A percentile compares a stretch with the other conserved stretches of the same genome.
Conservation (phyloP, 2,888 invertebrate genomes). For the Tachina fera region DNA sequence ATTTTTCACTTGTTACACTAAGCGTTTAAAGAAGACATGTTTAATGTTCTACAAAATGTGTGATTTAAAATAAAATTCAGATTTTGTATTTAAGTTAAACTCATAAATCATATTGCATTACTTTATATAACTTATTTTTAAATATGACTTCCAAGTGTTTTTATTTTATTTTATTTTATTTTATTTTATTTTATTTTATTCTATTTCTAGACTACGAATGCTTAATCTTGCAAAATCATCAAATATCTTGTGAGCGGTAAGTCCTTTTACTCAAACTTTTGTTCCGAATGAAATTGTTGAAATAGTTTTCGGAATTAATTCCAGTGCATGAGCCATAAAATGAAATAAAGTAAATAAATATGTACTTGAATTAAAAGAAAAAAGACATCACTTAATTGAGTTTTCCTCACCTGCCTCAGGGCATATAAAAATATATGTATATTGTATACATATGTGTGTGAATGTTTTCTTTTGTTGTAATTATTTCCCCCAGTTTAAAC, state of each 20-base stretch:
- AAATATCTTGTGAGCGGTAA: constrained; percentile 9
- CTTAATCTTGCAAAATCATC: background rate
- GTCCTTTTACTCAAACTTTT: constrained; percentile 18
- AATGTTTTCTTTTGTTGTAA: constrained; percentile 21
- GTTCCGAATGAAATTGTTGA: background rate
- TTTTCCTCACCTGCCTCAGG: constrained; percentile 63
- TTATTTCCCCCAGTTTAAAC: constrained; percentile 52
- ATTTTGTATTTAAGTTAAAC: background rate
- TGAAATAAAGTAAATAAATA: constrained; percentile 43
- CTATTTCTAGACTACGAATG: background rate
- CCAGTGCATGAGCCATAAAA: constrained; percentile 49
- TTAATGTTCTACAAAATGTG: background rate
- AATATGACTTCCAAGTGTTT: background rate
- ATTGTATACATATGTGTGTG: background rate
- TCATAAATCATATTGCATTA: background rate
- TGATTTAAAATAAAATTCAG: background rate
- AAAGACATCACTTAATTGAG: constrained; percentile 41
- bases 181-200: background rate
- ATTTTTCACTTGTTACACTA: constrained; percentile 79
- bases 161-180: background rate
- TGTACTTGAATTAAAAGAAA: constrained; percentile 2
- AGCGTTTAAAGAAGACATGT: constrained; percentile 76
- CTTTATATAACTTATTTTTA: background rate
- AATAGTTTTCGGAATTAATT: constrained; percentile 31
- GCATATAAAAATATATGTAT: constrained; percentile 10